Evolutionary conservation across 37 sponge, comb jelly and placozoan genomes (phyloP), one percentile per base, ranked within the genome.

Genomic region (Tethya wilhelma): DNA sequence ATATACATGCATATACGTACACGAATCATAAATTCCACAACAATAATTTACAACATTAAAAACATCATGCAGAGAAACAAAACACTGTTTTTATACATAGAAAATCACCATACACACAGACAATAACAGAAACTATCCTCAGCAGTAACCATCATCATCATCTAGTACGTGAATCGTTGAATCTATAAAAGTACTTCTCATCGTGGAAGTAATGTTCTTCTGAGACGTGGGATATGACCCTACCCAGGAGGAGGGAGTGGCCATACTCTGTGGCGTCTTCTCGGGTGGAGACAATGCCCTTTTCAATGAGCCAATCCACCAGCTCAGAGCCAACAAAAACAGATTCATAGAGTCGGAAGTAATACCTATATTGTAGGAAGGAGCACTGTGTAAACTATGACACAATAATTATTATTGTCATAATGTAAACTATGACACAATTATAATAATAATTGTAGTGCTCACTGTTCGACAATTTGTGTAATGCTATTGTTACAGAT

Each of bases 171-270:
- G n/a, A n/a, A n/a, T n/a, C n/a, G n/a, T n/a, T n/a, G 46, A 78
- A 77, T 22, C 44, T 26, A 77, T 94, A 94, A 59, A 90, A 86
- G 63, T 89, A 94, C 37, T 30, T 2, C 8, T 64, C 64, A 74
- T 94, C 87, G 66, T 94, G 84, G 59, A 94, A 94, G 57, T 86
- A 76, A 70, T 89, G 90, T 78, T 90, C 90, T 5, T 78, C 58
- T n/a, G 29, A 34, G n/a, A 94, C 80, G 42, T 94, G 94, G 9
- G 63, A 75, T n/a, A 94, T 45, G 59, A 89, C 80, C 37, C 84
- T 31, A 31, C 94, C 94, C 1, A 75, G 79, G 46, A 94, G 55
- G 53, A 94, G 85, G 2, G 73, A 74, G 17, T 81, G 56, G 12
- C 88, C 95, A 55, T 94, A 94, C 12, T 84, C 49, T 11, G 83